Percentiles rank a stretch among this genome's conserved stretches.
These are phyloP conservation scores for Takifugu rubripes DNA, from an alignment of 2,797 vertebrate genomes.

Conservation along the genomic window DNA sequence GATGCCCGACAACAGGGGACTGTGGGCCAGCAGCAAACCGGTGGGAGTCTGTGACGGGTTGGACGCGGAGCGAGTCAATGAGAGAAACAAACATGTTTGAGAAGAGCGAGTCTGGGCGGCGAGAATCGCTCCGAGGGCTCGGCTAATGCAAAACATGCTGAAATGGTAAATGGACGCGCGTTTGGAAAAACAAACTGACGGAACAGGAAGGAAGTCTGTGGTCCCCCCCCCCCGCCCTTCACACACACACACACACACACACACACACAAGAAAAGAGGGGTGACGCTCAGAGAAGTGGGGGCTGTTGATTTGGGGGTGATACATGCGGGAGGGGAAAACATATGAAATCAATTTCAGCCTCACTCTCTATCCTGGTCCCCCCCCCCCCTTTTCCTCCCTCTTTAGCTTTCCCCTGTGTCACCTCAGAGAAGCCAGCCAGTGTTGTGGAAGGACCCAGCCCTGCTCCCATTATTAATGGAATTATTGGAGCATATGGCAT, in stretches of 20 bases:
- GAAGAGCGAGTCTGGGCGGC: slow-evolving; percentile 1
- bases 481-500: slow-evolving; percentile 78
- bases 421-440: slow-evolving; percentile 73
- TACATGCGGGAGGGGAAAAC: slow-evolving; percentile 37
- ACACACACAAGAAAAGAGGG: slow-evolving; percentile 12
- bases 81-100: slow-evolving; percentile 21
- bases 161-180: slow-evolving; percentile 52
- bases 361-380: slow-evolving; percentile 25
- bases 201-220: slow-evolving; percentile 70
- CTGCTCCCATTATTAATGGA: slow-evolving; percentile 73
- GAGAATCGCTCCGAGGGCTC: slow-evolving; percentile 8
- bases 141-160: slow-evolving; percentile 54
- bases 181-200: slow-evolving; percentile 69
- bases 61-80: slow-evolving; percentile 31
- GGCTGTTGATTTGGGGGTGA: slow-evolving; percentile 42
- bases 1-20: slow-evolving; percentile 90
- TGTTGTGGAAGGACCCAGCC: slow-evolving; percentile 64
- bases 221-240: slow-evolving; percentile 37
- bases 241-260: slow-evolving; percentile 36
- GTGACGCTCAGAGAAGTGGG: slow-evolving; percentile 41
- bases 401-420: slow-evolving; percentile 60
- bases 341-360: slow-evolving; percentile 77
- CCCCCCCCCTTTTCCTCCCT: slow-evolving; percentile 24
- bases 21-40: slow-evolving; percentile 90
- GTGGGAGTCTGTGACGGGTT: slow-evolving; percentile 79